A percentile compares a stretch with the other conserved stretches of the same genome.
Conservation (phyloP, 2,113 vertebrate species). For the Dasypus novemcinctus region DNA sequence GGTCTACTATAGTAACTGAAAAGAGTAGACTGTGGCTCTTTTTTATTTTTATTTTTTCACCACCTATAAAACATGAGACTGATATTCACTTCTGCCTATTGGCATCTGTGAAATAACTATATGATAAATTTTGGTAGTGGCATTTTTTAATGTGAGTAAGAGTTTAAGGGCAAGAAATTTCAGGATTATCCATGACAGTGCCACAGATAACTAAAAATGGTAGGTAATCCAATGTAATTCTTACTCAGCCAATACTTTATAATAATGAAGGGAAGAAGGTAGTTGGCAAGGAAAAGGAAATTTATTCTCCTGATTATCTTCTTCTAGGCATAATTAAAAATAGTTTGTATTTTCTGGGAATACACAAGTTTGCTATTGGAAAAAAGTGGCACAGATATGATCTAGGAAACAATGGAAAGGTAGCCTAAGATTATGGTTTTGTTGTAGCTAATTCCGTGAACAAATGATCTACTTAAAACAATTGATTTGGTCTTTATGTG, state of each 20-base stretch:
- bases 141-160: not conserved
- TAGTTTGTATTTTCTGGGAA: not conserved
- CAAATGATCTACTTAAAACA: not conserved
- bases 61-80: not conserved
- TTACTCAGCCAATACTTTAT: not conserved
- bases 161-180: conserved; percentile 9
- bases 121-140: conserved; percentile 1
- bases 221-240: not conserved
- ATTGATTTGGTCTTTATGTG: too few relatives aligned
- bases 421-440: not conserved
- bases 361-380: not conserved
- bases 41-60: not conserved
- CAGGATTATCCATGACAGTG: not conserved
- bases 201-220: conserved; percentile 13
- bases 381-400: not conserved
- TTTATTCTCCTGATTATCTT: not conserved
- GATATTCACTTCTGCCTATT: not conserved
- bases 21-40: not conserved
- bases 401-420: not conserved
- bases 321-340: not conserved
- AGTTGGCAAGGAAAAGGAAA: not conserved
- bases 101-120: conserved; percentile 16
- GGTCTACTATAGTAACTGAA: not conserved
- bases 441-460: not conserved
- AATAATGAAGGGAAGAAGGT: not conserved